Evolutionary conservation across 2,888 invertebrate genomes (phyloP).

Genomic region (Drosophila incognita): DNA sequence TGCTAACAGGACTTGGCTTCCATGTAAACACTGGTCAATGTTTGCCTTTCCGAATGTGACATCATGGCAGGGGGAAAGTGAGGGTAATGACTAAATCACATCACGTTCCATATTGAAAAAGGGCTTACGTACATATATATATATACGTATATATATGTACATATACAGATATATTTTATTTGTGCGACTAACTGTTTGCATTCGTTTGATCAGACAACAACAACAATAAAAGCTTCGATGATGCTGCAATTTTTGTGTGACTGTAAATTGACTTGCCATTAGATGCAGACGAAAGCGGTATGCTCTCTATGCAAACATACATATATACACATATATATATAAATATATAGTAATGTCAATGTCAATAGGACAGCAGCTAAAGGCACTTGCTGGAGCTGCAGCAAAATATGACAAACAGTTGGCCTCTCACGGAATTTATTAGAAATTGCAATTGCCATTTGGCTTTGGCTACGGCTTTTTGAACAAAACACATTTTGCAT

Average conservation of each 20-base stretch:
- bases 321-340: neutral
- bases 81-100: conserved; percentile 58
- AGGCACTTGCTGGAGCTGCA: conserved; percentile 21
- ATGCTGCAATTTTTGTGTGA: conserved; percentile 46
- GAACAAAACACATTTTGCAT: conserved; percentile 66
- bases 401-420: conserved; percentile 57
- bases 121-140: conserved; percentile 38
- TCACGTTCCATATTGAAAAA: conserved; percentile 70
- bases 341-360: conserved; percentile 43
- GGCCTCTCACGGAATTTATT: conserved; percentile 42
- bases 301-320: neutral
- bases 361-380: conserved; percentile 41
- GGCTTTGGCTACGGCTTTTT: conserved; percentile 33
- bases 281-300: conserved; percentile 45
- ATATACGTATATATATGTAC: neutral
- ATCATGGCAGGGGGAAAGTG: neutral
- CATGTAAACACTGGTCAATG: conserved; percentile 27
- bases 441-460: conserved; percentile 37
- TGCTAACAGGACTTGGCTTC: conserved; percentile 4
- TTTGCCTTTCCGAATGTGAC: conserved; percentile 31
- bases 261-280: conserved; percentile 53
- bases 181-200: conserved; percentile 43
- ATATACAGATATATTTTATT: neutral
- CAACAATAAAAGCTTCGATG: conserved; percentile 27
- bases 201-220: conserved; percentile 40